Base-by-base conservation (phyloP, 2,113 vertebrate genomes). In the Plotosus lineatus region DNA sequence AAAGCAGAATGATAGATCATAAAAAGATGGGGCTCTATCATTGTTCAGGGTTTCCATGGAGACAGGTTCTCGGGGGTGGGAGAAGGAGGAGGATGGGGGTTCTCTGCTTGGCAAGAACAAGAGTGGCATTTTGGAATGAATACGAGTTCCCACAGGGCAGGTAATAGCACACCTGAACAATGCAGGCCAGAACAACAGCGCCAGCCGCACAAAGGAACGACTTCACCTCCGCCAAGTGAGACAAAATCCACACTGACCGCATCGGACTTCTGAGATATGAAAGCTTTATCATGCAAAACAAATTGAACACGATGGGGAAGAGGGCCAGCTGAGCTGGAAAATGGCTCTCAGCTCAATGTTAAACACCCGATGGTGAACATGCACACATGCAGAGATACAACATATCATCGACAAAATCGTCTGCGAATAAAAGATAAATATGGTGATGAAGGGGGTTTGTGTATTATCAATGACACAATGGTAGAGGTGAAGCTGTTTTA, bases 21-120 rank as follows among this genome's bases (percentile, higher is more conserved):
- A 88, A 87, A 80, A 85, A 84, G 4, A 84, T 84, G 65, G 77
- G 84, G 82, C 89, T 83, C 83, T 82, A 87, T 89, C 84, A 87
- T 83, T 83, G 81, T 86, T 86, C 66, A 78, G 84, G 74, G 91
- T 93, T 90, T 86, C 92, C 90, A 91, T 92, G 91, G 91, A 88
- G 87, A 93, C 90, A 74, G 82, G 89, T 87, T 89, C 71, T 75
- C 42, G 3, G 77, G 65, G 68, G 42, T 71, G 15, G 68, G 26
- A 23, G n/a, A 40, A 69, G 38, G 8, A 40, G 19, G 58, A 63
- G 6, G 6, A 40, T 15, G 4, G 42, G 66, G 58, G 82, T 83
- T 85, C 33, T 33, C 31, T 77, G 31, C 82, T 75, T 82, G 82
- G 87, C 74, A 87, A 87, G 84, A 82, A 80, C 73, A 58, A 84